Conservation (phyloP, 2,797 vertebrate species). For the Syngnathus rostellatus region DNA sequence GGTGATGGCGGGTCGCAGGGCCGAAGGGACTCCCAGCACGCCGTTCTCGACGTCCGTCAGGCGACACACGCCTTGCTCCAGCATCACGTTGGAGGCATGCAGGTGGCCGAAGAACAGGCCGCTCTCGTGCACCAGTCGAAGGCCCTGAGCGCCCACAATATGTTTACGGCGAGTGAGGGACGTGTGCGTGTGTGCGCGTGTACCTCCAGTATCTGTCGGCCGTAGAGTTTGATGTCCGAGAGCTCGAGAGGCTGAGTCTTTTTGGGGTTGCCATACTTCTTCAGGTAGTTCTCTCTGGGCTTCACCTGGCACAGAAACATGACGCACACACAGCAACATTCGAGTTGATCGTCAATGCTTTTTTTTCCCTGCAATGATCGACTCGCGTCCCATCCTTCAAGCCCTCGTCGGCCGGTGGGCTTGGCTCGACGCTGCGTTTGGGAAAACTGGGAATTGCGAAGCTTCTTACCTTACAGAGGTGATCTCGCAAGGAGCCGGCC, state of each 20-base stretch:
- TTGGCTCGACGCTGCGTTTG: background rate
- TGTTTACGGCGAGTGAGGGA: slow-evolving; percentile 8
- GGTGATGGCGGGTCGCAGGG: slow-evolving; percentile 78
- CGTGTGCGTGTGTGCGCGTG: slow-evolving; percentile 23
- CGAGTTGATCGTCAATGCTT: no score
- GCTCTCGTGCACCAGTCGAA: slow-evolving; percentile 87
- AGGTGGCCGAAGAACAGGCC: slow-evolving; percentile 88
- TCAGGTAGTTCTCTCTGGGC: slow-evolving; percentile 86
- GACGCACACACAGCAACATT: slow-evolving; percentile 24
- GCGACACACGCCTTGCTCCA: slow-evolving; percentile 84
- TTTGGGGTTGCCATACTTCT: slow-evolving; percentile 92
- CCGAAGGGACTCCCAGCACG: slow-evolving; percentile 83
- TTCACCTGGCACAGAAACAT: slow-evolving; percentile 72
- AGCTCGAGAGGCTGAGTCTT: slow-evolving; percentile 92
- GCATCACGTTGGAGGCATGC: slow-evolving; percentile 82
- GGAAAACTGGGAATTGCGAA: background rate
- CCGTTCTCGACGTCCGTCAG: slow-evolving; percentile 89
- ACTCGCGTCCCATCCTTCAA: background rate
- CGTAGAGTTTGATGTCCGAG: slow-evolving; percentile 82
- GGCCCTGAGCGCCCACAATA: slow-evolving; percentile 59
- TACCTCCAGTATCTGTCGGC: slow-evolving; percentile 94
- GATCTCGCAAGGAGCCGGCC: slow-evolving; percentile 88
- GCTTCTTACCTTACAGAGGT: slow-evolving; percentile 86
- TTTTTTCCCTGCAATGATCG: background rate
- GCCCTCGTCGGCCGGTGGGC: no score